Base-by-base conservation (phyloP, 2,888 invertebrate genomes). In the Chrysodeixis includens region DNA sequence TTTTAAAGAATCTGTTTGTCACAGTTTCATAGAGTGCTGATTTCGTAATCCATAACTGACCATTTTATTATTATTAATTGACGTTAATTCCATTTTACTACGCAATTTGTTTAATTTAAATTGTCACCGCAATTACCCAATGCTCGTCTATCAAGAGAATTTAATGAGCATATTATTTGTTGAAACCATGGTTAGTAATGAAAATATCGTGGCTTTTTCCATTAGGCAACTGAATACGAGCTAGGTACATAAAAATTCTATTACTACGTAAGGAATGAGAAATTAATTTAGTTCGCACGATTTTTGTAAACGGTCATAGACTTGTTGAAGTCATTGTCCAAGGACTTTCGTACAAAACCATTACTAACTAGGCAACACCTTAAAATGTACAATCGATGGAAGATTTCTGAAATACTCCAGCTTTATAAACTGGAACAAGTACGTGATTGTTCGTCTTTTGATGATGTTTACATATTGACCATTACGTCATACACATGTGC, bases 311-410 rank as follows among this genome's bases (percentile, higher is more conserved):
- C 26, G 68, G 40, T 68, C 63, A 46, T 64, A 44, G 46, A 69
- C 60, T 56, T 57, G 53, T 6, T 9, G 56, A 30, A 32, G 60
- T 32, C 46, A 32, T 9, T 30, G 46, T 14, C 60, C 51, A 68
- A 68, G 73, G 62, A 61, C 72, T 59, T 66, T 55, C 20, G 49
- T 49, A 56, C 30, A 12, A 52, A 26, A 26, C 30, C 8, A 54
- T 58, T 57, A 58, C 40, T 14, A 10, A 69, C 22, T 58, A 49
- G 46, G 40, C 1, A 14, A 32, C 14, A 35, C 55, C 3, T 22
- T 10, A 40, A 22, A 20, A 56, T 22, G n/a, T n/a, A 22, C 1
- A 56, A 20, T n/a, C 6, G n/a, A 26, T 40, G 14, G 14, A 35
- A 12, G 4, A 35, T 14, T 14, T 14, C 12, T 14, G 12, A 35